Conservation (phyloP, 2,797 vertebrate genomes). For the Periophthalmus magnuspinnatus region DNA sequence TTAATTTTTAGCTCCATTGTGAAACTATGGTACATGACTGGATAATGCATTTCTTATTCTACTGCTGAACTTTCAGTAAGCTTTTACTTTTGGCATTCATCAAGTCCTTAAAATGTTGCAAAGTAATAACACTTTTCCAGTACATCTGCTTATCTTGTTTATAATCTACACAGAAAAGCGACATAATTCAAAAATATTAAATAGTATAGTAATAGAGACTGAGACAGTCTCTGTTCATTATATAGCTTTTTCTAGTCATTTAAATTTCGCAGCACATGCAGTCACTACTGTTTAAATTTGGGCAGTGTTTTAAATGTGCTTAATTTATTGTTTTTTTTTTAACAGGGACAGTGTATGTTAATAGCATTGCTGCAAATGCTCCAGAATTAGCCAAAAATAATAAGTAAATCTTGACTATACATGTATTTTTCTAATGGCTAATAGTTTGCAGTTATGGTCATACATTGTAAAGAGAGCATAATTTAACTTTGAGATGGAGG, state of each 20-base stretch:
- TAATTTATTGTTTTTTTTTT: no score
- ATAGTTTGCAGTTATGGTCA: no score
- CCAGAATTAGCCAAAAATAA: no score
- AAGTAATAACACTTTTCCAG: conserved; percentile 5
- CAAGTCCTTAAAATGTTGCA: neutral
- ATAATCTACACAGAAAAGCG: neutral
- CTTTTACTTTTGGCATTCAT: conserved; percentile 3
- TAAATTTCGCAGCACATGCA: no score
- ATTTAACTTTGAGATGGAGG: no score
- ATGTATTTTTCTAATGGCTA: no score
- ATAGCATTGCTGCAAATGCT: no score
- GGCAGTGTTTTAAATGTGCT: no score
- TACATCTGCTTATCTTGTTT: neutral
- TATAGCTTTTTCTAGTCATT: neutral
- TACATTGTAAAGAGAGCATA: no score
- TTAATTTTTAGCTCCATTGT: neutral
- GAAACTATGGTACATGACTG: neutral
- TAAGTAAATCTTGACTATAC: no score
- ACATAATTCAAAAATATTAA: neutral
- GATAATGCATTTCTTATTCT: neutral
- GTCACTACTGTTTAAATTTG: no score
- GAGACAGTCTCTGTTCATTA: neutral
- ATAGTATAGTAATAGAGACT: neutral
- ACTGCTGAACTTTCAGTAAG: neutral
- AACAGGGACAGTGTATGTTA: no score